Conservation (phyloP, 2,888 invertebrate species). For the Epirrhoe tristata region DNA sequence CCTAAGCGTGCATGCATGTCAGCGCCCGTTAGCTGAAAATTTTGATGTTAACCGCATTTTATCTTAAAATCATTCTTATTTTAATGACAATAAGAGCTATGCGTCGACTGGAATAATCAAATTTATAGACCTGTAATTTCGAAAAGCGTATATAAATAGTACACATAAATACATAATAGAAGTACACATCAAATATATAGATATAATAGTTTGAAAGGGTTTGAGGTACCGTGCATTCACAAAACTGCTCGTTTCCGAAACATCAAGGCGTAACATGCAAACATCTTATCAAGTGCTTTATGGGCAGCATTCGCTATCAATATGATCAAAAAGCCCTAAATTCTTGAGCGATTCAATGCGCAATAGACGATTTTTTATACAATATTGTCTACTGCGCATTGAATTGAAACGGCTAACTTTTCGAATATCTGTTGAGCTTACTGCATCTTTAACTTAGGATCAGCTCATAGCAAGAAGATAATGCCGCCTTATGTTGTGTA, state of each 20-base stretch:
- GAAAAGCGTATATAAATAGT: constrained; percentile 19
- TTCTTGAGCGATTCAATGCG: too few relatives aligned
- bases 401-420: too few relatives aligned
- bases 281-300: neutral
- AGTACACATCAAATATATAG: constrained; percentile 10
- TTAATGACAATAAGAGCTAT: constrained; percentile 7
- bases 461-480: too few relatives aligned
- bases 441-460: too few relatives aligned
- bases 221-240: constrained; percentile 15
- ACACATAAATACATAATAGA: constrained; percentile 11
- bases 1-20: constrained; percentile 43
- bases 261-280: constrained; percentile 12
- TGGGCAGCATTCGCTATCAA: neutral
- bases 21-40: constrained; percentile 33
- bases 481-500: too few relatives aligned
- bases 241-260: constrained; percentile 2
- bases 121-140: constrained; percentile 28
- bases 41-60: constrained; percentile 32
- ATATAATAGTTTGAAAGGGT: constrained; percentile 22
- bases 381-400: too few relatives aligned
- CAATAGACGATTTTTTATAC: too few relatives aligned
- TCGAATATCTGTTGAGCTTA: too few relatives aligned
- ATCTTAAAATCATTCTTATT: constrained; percentile 4
- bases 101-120: constrained; percentile 16
- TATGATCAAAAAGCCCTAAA: too few relatives aligned